These are phyloP conservation scores for Plectropomus leopardus DNA, from an alignment of 2,113 vertebrate species.

Conservation along the genomic window DNA sequence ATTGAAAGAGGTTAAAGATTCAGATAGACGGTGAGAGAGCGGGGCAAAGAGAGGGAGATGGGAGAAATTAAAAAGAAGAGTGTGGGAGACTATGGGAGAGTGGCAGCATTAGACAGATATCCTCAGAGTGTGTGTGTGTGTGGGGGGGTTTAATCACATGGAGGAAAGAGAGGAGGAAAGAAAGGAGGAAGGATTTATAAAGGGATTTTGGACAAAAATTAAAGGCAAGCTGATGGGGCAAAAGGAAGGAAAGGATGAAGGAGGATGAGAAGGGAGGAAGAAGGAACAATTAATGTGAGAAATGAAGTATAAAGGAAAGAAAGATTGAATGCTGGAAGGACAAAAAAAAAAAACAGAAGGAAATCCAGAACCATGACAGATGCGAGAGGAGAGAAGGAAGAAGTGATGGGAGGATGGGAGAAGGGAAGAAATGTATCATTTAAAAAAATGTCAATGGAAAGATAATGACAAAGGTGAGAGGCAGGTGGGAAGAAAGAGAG, in stretches of 20 bases:
- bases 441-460: too few species aligned
- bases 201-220: neutral
- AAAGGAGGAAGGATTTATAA: neutral
- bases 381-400: neutral
- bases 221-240: neutral
- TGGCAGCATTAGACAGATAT: conserved; percentile 12
- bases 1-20: conserved; percentile 74
- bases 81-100: conserved; percentile 18
- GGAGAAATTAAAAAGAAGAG: conserved; percentile 51
- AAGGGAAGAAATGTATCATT: too few species aligned
- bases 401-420: too few species aligned
- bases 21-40: conserved; percentile 46
- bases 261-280: neutral
- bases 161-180: neutral
- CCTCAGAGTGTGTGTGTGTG: conserved; percentile 8
- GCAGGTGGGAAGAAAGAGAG: too few species aligned
- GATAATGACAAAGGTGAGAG: too few species aligned
- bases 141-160: conserved; percentile 17
- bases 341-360: neutral
- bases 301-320: neutral
- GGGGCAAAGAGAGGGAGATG: conserved; percentile 43
- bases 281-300: neutral
- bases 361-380: neutral
- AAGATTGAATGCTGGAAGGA: neutral
- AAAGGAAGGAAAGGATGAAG: neutral